Percentiles rank a stretch among this genome's conserved stretches.
Evolutionary conservation across 2,888 invertebrate genomes (phyloP).

Genomic region (Caenorhabditis macrosperma): DNA sequence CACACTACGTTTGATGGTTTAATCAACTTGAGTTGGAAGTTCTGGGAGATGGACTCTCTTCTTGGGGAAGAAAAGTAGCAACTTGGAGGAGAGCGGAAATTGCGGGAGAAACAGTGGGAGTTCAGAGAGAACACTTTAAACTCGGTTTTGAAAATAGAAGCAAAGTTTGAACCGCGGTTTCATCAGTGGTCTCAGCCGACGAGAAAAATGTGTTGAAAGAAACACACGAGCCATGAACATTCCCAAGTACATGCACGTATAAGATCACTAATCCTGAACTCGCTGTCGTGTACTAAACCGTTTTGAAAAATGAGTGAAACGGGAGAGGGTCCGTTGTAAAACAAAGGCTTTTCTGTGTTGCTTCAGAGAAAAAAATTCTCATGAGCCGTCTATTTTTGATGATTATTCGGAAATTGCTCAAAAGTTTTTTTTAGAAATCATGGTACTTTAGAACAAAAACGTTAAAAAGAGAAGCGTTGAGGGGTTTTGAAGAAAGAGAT

Average conservation of each 20-base stretch:
- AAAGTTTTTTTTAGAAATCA: too few relatives aligned
- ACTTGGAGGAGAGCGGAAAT: too few relatives aligned
- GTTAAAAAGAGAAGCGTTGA: background rate
- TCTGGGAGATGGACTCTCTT: too few relatives aligned
- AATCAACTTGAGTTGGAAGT: constrained; percentile 17
- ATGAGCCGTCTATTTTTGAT: background rate
- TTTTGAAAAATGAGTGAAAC: constrained; percentile 60
- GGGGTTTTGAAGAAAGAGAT: background rate
- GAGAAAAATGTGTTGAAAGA: constrained; percentile 7
- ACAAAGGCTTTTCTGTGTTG: background rate
- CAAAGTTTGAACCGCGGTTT: too few relatives aligned
- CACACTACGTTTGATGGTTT: constrained; percentile 40
- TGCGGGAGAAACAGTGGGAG: too few relatives aligned
- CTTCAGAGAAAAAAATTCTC: too few relatives aligned
- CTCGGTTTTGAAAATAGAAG: too few relatives aligned
- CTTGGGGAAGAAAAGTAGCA: too few relatives aligned
- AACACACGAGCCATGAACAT: background rate
- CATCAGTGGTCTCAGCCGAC: too few relatives aligned
- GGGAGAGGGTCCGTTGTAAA: constrained; percentile 27
- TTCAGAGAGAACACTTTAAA: too few relatives aligned
- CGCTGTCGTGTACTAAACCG: constrained; percentile 42
- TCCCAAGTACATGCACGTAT: constrained; percentile 43
- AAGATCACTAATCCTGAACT: constrained; percentile 50
- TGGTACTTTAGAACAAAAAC: background rate
- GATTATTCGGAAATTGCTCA: constrained; percentile 9